A percentile compares a stretch with the other conserved stretches of the same genome.
Conservation (phyloP, 2,888 invertebrate genomes). For the Stenchaetothrips biformis region DNA sequence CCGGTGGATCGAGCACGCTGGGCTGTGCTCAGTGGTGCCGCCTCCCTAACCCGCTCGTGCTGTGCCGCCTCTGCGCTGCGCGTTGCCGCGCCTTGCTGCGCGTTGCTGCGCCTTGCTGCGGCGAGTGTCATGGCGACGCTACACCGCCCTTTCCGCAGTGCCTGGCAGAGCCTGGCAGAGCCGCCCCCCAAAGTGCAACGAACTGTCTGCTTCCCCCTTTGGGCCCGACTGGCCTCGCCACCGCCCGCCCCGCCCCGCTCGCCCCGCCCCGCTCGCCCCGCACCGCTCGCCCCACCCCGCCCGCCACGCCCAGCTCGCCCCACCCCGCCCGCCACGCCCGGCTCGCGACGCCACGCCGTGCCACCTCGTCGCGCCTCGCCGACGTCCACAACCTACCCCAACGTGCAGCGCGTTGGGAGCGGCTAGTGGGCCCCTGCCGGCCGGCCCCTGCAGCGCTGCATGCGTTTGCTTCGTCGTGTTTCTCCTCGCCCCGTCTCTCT, state of each 20-base stretch:
- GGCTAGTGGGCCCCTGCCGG: background rate
- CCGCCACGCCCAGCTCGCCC: no score
- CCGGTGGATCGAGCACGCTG: no score
- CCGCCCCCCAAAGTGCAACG: slow-evolving; percentile 9
- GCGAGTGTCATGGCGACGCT: background rate
- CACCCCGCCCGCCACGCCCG: no score
- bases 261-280: background rate
- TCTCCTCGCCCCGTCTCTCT: no score
- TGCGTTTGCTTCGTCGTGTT: no score
- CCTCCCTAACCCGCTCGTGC: background rate
- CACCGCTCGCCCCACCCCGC: background rate
- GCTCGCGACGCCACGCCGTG: background rate
- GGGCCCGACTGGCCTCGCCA: background rate
- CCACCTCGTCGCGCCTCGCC: background rate
- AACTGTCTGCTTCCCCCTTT: background rate
- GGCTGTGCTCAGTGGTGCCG: no score
- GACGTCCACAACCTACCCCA: background rate
- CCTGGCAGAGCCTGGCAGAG: background rate
- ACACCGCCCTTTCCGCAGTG: background rate
- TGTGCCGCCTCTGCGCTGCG: no score
- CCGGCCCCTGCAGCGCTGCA: background rate
- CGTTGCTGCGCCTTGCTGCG: no score
- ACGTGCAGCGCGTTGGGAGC: background rate
- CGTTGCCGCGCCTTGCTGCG: no score
- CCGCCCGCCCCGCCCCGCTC: background rate